Evolutionary conservation across 2,797 vertebrate species (phyloP), one percentile per base, ranked within the genome.

Genomic region (Ispidina lecontei): DNA sequence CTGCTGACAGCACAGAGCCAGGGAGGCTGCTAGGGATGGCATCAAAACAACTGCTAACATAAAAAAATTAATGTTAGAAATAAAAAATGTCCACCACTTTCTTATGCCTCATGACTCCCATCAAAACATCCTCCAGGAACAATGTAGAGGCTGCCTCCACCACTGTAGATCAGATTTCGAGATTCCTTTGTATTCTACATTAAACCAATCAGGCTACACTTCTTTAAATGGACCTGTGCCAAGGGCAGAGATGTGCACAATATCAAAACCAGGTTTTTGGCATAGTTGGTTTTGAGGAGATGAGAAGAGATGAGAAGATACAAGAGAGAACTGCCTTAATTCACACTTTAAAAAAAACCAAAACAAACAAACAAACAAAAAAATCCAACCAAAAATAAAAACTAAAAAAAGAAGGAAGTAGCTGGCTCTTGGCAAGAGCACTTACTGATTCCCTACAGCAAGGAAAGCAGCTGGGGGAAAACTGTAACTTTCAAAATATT

Each of bases 401-500:
- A 5, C 6, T 4, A 16, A 28, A 25, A 35, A 51, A 39, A 14
- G 14, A 4, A 10, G 1, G 19, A 37, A 44, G 6, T 33, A 77
- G 44, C 21, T 64, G 46, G 25, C 16, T 83, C 29, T 85, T 89
- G 87, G 72, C 82, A 85, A 60, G n/a, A 85, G 44, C 33, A 83
- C 29, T 69, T 86, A 44, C 71, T 86, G 58, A 55, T 28, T 87
- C 39, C 31, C 39, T 23, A 60, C 6, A 84, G 39, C 21, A 92
- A 65, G 29, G 62, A 85, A 87, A 88, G 46, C n/a, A 93, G 46
- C 51, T 83, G 55, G 51, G 72, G 85, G 29, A 63, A 82, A 91
- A 91, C 13, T 18, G 12, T 49, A 84, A 85, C 54, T 93, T 94
- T 91, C 79, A 92, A 84, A 96, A 91, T 87, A 91, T 84, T 80